Percentiles rank a stretch among this genome's conserved stretches.
Conservation (phyloP, 2,113 vertebrate genomes). For the Sinocyclocheilus grahami region DNA sequence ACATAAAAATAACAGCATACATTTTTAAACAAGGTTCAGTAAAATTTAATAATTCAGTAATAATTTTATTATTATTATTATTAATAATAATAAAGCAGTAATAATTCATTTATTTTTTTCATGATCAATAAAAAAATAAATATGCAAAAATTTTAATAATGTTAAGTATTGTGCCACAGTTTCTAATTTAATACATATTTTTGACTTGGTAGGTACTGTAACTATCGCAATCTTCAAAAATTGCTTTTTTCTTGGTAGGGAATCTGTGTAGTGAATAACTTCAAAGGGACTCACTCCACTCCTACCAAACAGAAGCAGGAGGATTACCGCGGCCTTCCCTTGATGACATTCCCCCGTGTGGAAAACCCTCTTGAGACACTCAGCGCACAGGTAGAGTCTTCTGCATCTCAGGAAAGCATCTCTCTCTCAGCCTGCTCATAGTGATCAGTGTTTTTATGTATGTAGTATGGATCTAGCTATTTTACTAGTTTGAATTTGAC, state of each 20-base stretch:
- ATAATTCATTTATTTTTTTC: neutral
- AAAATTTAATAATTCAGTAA: no score
- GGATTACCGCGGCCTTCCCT: conserved; percentile 87
- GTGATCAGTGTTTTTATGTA: neutral
- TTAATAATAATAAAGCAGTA: no score
- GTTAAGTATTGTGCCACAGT: neutral
- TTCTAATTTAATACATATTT: neutral
- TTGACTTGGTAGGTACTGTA: neutral
- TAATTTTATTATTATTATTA: no score
- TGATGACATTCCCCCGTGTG: conserved; percentile 97
- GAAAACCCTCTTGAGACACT: conserved; percentile 96
- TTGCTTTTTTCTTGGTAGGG: conserved; percentile 73
- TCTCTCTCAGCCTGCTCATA: neutral
- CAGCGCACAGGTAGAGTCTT: conserved; percentile 89
- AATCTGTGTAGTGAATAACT: conserved; percentile 96
- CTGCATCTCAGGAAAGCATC: neutral
- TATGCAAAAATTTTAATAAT: neutral
- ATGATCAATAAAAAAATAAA: neutral
- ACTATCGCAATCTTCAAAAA: neutral
- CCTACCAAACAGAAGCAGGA: conserved; percentile 88
- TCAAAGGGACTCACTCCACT: conserved; percentile 85
- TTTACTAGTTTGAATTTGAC: neutral
- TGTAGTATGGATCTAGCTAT: neutral
- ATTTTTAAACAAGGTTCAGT: neutral
- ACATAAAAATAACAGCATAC: no score